Base-by-base conservation (phyloP, 2,113 vertebrate species). In the Vidua chalybeata region DNA sequence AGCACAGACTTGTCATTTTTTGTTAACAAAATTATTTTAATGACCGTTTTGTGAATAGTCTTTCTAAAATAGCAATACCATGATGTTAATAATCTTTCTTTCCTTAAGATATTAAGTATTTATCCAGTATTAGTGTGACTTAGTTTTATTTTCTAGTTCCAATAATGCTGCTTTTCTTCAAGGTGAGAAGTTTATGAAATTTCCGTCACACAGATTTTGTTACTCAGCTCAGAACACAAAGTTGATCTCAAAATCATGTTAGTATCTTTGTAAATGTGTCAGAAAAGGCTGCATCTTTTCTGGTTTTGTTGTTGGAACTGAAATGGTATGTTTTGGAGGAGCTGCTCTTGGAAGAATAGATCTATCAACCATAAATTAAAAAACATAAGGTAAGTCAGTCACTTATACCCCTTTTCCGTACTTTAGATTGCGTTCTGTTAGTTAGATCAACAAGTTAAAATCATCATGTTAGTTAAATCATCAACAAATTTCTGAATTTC, bases 11-110 rank as follows among this genome's bases (percentile, higher is more conserved):
- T 91, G 35, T 3, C 19, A 21, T 30, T 71, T 89, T 41, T 87
- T 85, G 17, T 73, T 91, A 68, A 31, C 18, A 90, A 89, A 92
- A n/a, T 78, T 87, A 88, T 88, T 90, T 73, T 71, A 71, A 27
- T 94, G 27, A 59, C 72, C 23, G 18, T 71, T 91, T 89, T 73
- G 18, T 59, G n/a, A 64, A 22, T 54, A 85, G 30, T 75, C 46
- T 80, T 88, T 77, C 51, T 83, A 20, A 93, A 69, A 73, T 30
- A 84, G 15, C 13, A 16, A 9, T 24, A 41, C 76, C 2, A 9
- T 58, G 1, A 28, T 84, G 14, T 49, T 89, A 75, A 52, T 89
- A 77, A 59, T 64, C 35, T 45, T 71, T 90, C 17, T 67, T 87
- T 95, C 45, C 39, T 90, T 72, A 43, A 55, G 13, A 15, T 49